These are phyloP conservation scores for Scaptomyza parva DNA, from an alignment of 2,888 invertebrate species.

Conservation along the genomic window DNA sequence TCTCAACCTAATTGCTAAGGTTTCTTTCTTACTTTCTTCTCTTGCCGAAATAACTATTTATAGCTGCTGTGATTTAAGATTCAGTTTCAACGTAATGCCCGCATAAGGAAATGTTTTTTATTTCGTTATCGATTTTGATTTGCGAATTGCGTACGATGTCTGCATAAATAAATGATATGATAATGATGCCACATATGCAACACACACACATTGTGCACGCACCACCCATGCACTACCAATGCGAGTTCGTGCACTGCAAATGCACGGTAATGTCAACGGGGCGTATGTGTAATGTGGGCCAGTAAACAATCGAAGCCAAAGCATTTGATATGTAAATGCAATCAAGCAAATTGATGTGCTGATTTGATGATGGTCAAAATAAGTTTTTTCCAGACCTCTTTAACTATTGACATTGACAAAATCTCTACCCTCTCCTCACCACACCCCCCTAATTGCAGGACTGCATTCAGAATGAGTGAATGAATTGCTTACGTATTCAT, in stretches of 20 bases:
- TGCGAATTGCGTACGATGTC: constrained; percentile 20
- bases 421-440: neutral
- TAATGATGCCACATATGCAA: constrained; percentile 27
- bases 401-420: neutral
- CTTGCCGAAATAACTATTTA: constrained; percentile 21
- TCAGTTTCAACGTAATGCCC: constrained; percentile 33
- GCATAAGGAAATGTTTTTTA: constrained; percentile 33
- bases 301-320: constrained; percentile 12
- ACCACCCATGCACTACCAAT: neutral
- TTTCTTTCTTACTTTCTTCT: too few species aligned
- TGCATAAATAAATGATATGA: constrained; percentile 43
- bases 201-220: constrained; percentile 1
- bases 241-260: constrained; percentile 30
- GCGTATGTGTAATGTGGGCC: constrained; percentile 61
- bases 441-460: constrained; percentile 1
- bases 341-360: constrained; percentile 64
- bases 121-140: constrained; percentile 41
- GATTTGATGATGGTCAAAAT: too few species aligned
- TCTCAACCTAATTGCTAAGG: constrained; percentile 36
- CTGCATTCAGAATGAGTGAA: constrained; percentile 11
- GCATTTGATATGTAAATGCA: constrained; percentile 70
- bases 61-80: neutral
- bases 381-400: neutral
- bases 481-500: constrained; percentile 28
- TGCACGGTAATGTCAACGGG: constrained; percentile 24